Base-by-base conservation (phyloP, 2,888 invertebrate genomes). In the Ormyrus nitidulus region DNA sequence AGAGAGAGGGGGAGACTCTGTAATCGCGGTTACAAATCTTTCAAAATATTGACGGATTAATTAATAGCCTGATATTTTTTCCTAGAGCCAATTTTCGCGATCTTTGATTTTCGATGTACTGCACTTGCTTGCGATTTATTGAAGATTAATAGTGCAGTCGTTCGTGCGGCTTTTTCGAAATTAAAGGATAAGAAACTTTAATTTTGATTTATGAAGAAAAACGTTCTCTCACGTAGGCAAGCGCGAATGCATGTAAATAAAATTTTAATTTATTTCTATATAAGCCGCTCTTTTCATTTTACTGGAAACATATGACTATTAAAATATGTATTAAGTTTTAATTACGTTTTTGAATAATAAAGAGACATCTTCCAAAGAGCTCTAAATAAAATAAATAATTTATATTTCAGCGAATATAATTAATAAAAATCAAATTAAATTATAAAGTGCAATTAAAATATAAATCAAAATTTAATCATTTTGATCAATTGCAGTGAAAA, bases 171-270 rank as follows among this genome's bases (percentile, higher is more conserved):
- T 2, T 74, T 74, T 74, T 54, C 49, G 9, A 74, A 77, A 80
- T 80, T 77, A 80, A 80, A 69, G 69, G 70, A 72, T 71, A 58
- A 51, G 9, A 59, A 48, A 46, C 66, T 76, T 72, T 66, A 46
- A 9, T 13, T 10, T 13, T 77, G 80, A 77, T 80, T 80, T 80
- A 80, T 77, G 62, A 53, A 77, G 76, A 56, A 73, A 80, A 80
- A 62, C 53, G 56, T 53, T 19, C 19, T 19, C 19, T 19, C 19
- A 19, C 19, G 19, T 19, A 1, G 11, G 54, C n/a, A 13, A 19
- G 49, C 74, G 10, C 74, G 10, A 19, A 19, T 13, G 10, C 54
- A 71, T 75, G 70, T 49, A 70, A 75, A 79, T 79, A 75, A 73
- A 68, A 44, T 56, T 68, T 71, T 70, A 56, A 71, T 77, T 65